These are phyloP conservation scores for Drosophila tristis DNA, from an alignment of 1,140 invertebrate genomes.

Conservation along the genomic window DNA sequence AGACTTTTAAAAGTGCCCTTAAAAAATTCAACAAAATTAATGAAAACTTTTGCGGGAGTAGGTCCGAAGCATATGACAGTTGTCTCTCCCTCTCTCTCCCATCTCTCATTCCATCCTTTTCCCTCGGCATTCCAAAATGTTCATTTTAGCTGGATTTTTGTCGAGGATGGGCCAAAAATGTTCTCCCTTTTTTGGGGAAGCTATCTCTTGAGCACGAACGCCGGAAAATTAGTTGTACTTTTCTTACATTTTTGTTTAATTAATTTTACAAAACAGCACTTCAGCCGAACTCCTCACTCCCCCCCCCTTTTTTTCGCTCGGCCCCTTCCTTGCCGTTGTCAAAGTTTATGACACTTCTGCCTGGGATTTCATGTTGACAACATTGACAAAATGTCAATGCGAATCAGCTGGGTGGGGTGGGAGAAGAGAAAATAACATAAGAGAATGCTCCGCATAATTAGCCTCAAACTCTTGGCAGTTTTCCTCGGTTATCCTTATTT, in stretches of 20 bases:
- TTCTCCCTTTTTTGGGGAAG: conserved; percentile 1
- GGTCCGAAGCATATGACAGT: conserved; percentile 22
- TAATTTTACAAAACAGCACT: conserved; percentile 69
- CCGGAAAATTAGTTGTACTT: conserved; percentile 76
- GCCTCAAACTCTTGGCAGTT: conserved; percentile 45
- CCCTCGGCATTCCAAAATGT: conserved; percentile 46
- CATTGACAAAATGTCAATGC: conserved; percentile 79
- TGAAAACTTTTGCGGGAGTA: conserved; percentile 16
- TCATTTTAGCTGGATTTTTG: conserved; percentile 76
- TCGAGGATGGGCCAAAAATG: background rate
- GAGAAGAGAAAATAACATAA: background rate
- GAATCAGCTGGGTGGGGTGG: conserved; percentile 10
- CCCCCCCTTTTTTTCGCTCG: too few relatives aligned
- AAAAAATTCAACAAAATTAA: conserved; percentile 36
- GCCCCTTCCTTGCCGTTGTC: conserved; percentile 44
- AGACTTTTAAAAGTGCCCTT: conserved; percentile 6
- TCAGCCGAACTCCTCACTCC: background rate
- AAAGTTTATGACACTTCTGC: conserved; percentile 79
- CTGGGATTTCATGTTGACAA: conserved; percentile 77
- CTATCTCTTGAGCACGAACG: conserved; percentile 57
- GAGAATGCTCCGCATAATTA: conserved; percentile 70
- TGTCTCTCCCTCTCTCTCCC: background rate
- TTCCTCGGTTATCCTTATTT: background rate
- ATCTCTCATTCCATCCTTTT: background rate
- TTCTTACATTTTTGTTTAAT: conserved; percentile 81